Percentiles rank a stretch among this genome's conserved stretches.
These are phyloP conservation scores for Poecile atricapillus DNA, from an alignment of 2,113 vertebrate genomes.

Conservation along the genomic window DNA sequence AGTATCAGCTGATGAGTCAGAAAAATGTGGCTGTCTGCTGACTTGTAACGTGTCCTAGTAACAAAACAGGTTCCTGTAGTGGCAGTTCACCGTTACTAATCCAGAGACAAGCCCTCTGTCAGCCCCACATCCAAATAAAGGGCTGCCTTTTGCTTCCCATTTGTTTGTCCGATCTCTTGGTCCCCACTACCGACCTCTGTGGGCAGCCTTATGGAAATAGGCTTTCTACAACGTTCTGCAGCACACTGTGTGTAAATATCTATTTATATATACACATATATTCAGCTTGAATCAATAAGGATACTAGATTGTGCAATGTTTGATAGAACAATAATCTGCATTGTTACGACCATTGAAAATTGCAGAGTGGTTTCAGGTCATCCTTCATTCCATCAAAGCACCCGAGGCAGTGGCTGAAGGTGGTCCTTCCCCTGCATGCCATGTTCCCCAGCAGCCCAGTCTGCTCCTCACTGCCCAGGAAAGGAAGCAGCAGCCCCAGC, in stretches of 20 bases:
- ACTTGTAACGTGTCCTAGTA: background rate
- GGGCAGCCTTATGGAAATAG: background rate
- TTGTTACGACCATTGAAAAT: background rate
- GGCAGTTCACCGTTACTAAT: background rate
- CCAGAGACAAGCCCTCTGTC: background rate
- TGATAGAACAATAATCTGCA: background rate
- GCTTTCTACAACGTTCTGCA: background rate
- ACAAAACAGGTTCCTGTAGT: constrained; percentile 9
- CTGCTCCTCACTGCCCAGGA: background rate
- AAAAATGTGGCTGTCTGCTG: constrained; percentile 41
- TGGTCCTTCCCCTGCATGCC: rapidly evolving
- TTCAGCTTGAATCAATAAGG: background rate
- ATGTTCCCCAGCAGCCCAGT: rapidly evolving
- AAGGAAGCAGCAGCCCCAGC: background rate
- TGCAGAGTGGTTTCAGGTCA: background rate
- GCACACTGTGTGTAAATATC: background rate
- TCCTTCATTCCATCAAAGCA: background rate
- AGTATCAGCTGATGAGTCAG: constrained; percentile 37
- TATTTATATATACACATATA: no score
- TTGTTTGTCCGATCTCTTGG: background rate
- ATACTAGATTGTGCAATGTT: background rate
- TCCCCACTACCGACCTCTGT: background rate
- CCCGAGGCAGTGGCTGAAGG: background rate
- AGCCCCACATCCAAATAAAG: background rate
- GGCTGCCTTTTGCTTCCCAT: background rate